phyloP scores from a whole-genome alignment of 2,888 invertebrate genomes.

The Drosophila falleni region DNA sequence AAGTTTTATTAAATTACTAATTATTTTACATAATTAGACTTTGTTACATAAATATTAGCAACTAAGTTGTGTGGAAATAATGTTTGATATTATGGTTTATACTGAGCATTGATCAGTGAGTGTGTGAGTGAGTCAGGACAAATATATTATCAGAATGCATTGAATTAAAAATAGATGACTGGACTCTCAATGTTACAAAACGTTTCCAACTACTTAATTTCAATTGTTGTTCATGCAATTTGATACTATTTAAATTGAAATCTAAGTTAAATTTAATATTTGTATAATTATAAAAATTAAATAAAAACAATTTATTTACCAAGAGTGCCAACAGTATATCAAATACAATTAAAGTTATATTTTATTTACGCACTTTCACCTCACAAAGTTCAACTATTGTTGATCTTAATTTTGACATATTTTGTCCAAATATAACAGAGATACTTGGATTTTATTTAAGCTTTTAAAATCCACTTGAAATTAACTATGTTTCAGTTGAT shows the following conservation, averaged over 20 bases:
- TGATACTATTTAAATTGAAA: background rate
- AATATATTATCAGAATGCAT: no score
- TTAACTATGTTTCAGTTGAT: slow-evolving; percentile 24
- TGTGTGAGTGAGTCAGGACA: no score
- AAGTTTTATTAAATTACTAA: no score
- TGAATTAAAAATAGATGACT: no score
- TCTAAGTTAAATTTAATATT: background rate
- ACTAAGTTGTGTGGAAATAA: no score
- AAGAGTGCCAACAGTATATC: background rate
- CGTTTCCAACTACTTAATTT: background rate
- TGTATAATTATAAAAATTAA: background rate
- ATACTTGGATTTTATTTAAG: slow-evolving; percentile 13
- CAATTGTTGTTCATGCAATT: no score
- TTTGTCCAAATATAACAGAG: background rate
- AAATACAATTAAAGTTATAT: background rate
- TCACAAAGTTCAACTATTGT: slow-evolving; percentile 6
- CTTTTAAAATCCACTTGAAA: slow-evolving; percentile 33
- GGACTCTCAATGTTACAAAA: background rate
- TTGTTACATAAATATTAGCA: no score
- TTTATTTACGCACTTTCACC: background rate
- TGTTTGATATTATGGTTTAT: no score
- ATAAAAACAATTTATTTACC: background rate
- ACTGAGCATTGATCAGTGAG: no score
- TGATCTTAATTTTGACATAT: background rate
- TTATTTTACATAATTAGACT: no score